Percentiles rank a stretch among this genome's conserved stretches.
Conservation (phyloP, 2,888 invertebrate species). For the Andrena haemorrhoa region DNA sequence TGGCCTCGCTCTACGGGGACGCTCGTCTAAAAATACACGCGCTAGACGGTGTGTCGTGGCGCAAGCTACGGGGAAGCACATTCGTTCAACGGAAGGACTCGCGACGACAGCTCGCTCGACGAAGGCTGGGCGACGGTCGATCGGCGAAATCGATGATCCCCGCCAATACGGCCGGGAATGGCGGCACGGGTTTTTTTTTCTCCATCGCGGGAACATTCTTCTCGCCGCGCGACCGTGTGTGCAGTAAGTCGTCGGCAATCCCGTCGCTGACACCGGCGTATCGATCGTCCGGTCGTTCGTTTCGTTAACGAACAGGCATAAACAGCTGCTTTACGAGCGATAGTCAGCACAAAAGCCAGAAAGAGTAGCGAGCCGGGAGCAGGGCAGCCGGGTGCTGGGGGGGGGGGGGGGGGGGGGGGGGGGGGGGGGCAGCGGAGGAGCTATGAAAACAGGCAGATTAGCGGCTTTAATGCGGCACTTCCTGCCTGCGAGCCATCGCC, state of each 20-base stretch:
- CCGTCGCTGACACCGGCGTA: slow-evolving; percentile 37
- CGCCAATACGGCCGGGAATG: slow-evolving; percentile 1
- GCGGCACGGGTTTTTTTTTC: not conserved
- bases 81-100: not conserved
- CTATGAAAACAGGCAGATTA: slow-evolving; percentile 77
- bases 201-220: slow-evolving; percentile 1
- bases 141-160: slow-evolving; percentile 21
- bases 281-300: slow-evolving; percentile 45
- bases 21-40: slow-evolving; percentile 30
- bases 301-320: slow-evolving; percentile 49
- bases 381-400: slow-evolving; percentile 13
- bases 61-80: not conserved
- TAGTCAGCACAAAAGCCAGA: slow-evolving; percentile 19
- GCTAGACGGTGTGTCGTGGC: not conserved
- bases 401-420: slow-evolving; percentile 28
- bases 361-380: slow-evolving; percentile 23
- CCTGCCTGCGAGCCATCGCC: slow-evolving; percentile 64
- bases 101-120: not conserved
- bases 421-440: slow-evolving; percentile 41
- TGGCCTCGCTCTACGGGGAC: slow-evolving; percentile 6
- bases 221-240: slow-evolving; percentile 39
- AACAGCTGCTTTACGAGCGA: slow-evolving; percentile 47
- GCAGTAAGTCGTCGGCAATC: slow-evolving; percentile 42
- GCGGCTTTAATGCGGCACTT: slow-evolving; percentile 81
- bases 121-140: not conserved